phyloP scores from a whole-genome alignment of 2,888 invertebrate genomes.

The Hipparchia sbordonii region DNA sequence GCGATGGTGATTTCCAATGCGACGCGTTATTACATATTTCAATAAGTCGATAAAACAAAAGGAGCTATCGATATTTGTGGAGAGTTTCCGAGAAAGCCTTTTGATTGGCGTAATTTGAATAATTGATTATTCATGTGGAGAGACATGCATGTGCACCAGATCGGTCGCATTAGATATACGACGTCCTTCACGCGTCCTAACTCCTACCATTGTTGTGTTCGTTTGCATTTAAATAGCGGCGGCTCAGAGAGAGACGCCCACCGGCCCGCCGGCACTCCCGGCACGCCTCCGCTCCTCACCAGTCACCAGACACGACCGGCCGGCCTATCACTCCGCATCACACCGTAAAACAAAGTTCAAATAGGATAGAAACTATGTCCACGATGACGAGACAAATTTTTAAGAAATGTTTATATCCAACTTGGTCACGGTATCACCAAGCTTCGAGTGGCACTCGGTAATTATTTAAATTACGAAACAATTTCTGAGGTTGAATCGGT shows the following conservation, averaged over 20 bases:
- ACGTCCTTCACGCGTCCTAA: slow-evolving; percentile 82
- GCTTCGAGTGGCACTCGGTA: slow-evolving; percentile 16
- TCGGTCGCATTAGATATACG: slow-evolving; percentile 76
- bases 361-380: slow-evolving; percentile 24
- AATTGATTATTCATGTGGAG: slow-evolving; percentile 81
- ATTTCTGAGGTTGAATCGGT: slow-evolving; percentile 47
- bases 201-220: slow-evolving; percentile 79
- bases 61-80: slow-evolving; percentile 55
- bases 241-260: slow-evolving; percentile 67
- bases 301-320: slow-evolving; percentile 35
- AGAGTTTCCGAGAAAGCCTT: slow-evolving; percentile 66
- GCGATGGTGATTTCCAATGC: slow-evolving; percentile 64
- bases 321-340: slow-evolving; percentile 35
- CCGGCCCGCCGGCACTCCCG: slow-evolving; percentile 52
- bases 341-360: slow-evolving; percentile 31
- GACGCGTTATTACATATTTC: slow-evolving; percentile 46
- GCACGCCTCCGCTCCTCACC: slow-evolving; percentile 58
- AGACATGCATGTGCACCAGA: slow-evolving; percentile 75
- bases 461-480: slow-evolving; percentile 63
- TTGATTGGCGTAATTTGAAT: slow-evolving; percentile 77
- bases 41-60: slow-evolving; percentile 46
- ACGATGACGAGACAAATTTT: slow-evolving; percentile 24
- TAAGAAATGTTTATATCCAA: slow-evolving; percentile 16
- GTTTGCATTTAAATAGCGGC: slow-evolving; percentile 79
- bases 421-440: slow-evolving; percentile 18